Base-by-base conservation (phyloP, 2,113 vertebrate species). In the Penelope pileata region DNA sequence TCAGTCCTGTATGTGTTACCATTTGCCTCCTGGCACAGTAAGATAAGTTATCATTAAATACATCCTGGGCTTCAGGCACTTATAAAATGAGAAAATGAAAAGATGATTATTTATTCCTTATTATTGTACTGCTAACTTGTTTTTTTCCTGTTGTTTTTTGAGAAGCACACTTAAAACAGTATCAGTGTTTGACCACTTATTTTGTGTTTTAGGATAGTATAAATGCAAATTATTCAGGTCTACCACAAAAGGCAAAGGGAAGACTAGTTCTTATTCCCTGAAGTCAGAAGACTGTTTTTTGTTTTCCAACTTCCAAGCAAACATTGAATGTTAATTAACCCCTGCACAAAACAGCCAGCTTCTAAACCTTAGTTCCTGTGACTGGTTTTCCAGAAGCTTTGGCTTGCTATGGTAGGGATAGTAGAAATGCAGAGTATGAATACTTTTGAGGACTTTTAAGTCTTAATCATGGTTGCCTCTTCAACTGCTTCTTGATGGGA, bases 1-100 rank as follows among this genome's bases (percentile, higher is more conserved):
- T 98, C 98, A 99, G 98, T 98, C 98, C 99, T 98, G 99, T 99
- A 99, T 99, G 99, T 99, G 96, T 96, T 97, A 56, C 91, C 95
- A 85, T 97, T 97, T 97, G 72, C 96, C 97, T 98, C 93, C 96
- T 97, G 97, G 98, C 97, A 97, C 96, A 97, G 97, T 98, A 98
- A 98, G 97, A 98, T 97, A 97, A 98, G 97, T 98, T 98, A 96
- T 96, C 98, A 97, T 97, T 98, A 98, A 99, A 99, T 98, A 98
- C 98, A 98, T 97, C 98, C 98, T 97, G 93, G 97, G 76, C 94
- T 90, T 74, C 50, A 62, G 70, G 92, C 96, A 86, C 92, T 94
- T 91, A 95, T 91, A 8, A 92, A 94, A 80, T 88, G 91, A 93
- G 69, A 86, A 90, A 74, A 95, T 58, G 48, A 86, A 54, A 58